Percentiles rank a stretch among this genome's conserved stretches.
These are phyloP conservation scores for Penaeus japonicus DNA, from an alignment of 1,140 invertebrate species.

Conservation along the genomic window DNA sequence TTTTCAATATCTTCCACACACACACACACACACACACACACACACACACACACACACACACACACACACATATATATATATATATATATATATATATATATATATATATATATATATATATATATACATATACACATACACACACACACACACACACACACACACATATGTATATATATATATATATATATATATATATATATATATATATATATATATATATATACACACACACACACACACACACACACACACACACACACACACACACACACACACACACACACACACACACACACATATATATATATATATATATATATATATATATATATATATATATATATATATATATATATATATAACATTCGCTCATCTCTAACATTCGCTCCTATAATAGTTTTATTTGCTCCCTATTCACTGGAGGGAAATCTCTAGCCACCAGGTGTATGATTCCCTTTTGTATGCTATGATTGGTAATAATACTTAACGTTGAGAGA, in stretches of 20 bases:
- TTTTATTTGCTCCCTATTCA: too few species aligned
- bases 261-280: neutral
- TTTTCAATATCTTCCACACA: too few species aligned
- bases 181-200: neutral
- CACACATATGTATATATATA: neutral
- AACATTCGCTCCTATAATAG: too few species aligned
- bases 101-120: neutral
- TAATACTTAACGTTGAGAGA: too few species aligned
- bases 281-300: neutral
- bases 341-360: slow-evolving; percentile 1
- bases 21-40: neutral
- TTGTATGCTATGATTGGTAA: too few species aligned
- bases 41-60: neutral
- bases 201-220: neutral
- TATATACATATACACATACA: neutral
- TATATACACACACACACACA: neutral
- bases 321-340: neutral
- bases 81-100: neutral
- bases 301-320: slow-evolving; percentile 14
- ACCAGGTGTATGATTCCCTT: too few species aligned
- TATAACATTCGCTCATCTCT: too few species aligned
- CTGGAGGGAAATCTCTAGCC: too few species aligned
- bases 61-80: neutral
- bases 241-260: too few species aligned
- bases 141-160: too few species aligned